Evolutionary conservation across 2,113 vertebrate species (phyloP), one percentile per base, ranked within the genome.

Genomic region (Pholis gunnellus): DNA sequence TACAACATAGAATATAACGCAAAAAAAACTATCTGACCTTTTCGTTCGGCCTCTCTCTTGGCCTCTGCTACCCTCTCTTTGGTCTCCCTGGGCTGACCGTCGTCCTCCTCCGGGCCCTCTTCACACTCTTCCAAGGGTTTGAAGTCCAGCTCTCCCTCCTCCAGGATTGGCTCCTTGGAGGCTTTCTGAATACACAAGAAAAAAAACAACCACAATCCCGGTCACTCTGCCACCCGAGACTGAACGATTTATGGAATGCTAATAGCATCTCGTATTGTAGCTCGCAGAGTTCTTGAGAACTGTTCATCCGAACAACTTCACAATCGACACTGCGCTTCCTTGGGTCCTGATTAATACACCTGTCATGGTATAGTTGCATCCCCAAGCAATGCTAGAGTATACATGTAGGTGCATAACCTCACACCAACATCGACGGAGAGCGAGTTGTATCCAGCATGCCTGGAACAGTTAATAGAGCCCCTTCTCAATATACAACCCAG

Each of bases 71-170:
- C 96, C 0, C 93, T 91, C 79, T 99, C 97, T 97, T 99, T 99
- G 96, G 96, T 95, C 93, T 99, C 97, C 81, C 96, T 97, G 40
- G 85, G 93, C 75, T 95, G 97, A 85, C 94, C 95, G 42, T 96
- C 96, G 76, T 97, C 96, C n/a, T 96, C 96, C 85, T 98, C 97
- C 2, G 96, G 95, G 29, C 88, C 93, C 60, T 97, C 98, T 31
- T 97, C 97, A 63, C 95, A 97, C 84, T 98, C 98, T 40, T 98
- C 97, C 70, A 96, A 94, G 14, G 97, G 97, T 72, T 95, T 95
- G 84, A 99, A 99, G 68, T 99, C 98, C 77, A 99, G 96, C 92
- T 99, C 98, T 79, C 96, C 97, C 85, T 99, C 98, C 91, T 99
- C 98, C 6, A 97, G 96, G 89, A 99, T 99, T 0, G 97, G 96